Conservation (phyloP, 2,888 invertebrate species). For the Ormyrus labotus region DNA sequence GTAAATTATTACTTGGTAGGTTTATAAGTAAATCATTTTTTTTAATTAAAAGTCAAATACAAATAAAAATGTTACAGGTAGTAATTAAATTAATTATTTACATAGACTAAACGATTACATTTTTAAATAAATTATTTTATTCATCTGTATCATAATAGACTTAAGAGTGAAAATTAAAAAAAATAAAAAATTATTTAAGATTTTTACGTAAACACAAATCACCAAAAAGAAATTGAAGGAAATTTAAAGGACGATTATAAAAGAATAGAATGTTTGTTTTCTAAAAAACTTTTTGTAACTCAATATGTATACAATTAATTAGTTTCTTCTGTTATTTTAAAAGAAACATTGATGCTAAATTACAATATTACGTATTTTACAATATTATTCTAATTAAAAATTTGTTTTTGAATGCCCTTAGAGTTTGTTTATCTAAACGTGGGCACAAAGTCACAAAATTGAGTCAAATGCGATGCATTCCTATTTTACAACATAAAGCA, state of each 20-base stretch:
- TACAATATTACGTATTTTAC: slow-evolving; percentile 40
- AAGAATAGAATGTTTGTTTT: slow-evolving; percentile 32
- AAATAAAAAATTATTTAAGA: background rate
- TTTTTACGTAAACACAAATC: background rate
- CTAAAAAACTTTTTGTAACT: slow-evolving; percentile 45
- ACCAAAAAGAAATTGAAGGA: background rate
- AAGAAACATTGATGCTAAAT: slow-evolving; percentile 30
- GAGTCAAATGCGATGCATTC: background rate
- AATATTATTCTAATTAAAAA: slow-evolving; percentile 30
- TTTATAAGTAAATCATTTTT: no score
- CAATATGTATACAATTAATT: slow-evolving; percentile 37
- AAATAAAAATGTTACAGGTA: no score
- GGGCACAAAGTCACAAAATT: slow-evolving; percentile 17
- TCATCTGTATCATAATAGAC: no score
- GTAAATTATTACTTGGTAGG: no score
- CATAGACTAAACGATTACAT: background rate
- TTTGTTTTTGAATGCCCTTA: slow-evolving; percentile 23
- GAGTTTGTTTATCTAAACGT: background rate
- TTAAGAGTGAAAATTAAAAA: slow-evolving; percentile 9
- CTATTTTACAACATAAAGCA: slow-evolving; percentile 6
- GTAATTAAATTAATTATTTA: no score
- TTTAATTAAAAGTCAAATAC: no score
- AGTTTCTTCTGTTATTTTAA: slow-evolving; percentile 32
- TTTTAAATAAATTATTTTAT: background rate
- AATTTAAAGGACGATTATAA: background rate